A percentile compares a stretch with the other conserved stretches of the same genome.
phyloP scores from a whole-genome alignment of 2,888 invertebrate species.

The Terebella lapidaria region DNA sequence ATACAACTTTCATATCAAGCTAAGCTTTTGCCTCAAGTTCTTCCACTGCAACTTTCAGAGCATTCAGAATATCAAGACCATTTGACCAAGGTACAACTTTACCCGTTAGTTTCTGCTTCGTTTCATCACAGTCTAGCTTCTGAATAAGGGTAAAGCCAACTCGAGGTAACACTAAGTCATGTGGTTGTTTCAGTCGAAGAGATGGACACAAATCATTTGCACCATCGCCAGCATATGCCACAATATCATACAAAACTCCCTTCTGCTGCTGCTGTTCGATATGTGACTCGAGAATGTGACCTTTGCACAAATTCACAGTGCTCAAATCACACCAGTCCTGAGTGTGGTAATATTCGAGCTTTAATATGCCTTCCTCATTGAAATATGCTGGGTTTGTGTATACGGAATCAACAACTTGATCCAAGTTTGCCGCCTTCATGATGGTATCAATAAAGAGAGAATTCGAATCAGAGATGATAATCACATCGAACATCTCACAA shows the following conservation, averaged over 20 bases:
- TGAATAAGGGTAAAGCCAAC: constrained; percentile 56
- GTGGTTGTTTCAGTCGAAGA: constrained; percentile 58
- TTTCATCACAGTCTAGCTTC: constrained; percentile 31
- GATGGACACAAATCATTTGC: constrained; percentile 74
- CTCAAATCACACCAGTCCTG: constrained; percentile 69
- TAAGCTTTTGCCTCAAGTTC: too few species aligned
- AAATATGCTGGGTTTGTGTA: constrained; percentile 71
- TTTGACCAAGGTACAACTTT: neutral
- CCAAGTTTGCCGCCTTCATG: constrained; percentile 55
- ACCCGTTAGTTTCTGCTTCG: neutral
- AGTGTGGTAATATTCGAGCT: constrained; percentile 64
- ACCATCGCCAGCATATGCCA: constrained; percentile 74
- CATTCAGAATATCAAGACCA: neutral
- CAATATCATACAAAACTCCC: constrained; percentile 44
- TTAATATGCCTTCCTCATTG: constrained; percentile 49
- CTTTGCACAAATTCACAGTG: constrained; percentile 74
- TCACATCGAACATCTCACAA: constrained; percentile 56
- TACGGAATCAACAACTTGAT: constrained; percentile 49
- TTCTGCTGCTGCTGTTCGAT: constrained; percentile 57
- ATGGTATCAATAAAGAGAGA: constrained; percentile 67
- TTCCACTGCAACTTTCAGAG: neutral
- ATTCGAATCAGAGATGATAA: constrained; percentile 77
- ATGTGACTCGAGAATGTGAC: constrained; percentile 66
- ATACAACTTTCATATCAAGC: too few species aligned
- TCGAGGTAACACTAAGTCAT: constrained; percentile 67